Evolutionary conservation across 2,797 vertebrate genomes (phyloP).

Genomic region (Sebastolobus altivelis): DNA sequence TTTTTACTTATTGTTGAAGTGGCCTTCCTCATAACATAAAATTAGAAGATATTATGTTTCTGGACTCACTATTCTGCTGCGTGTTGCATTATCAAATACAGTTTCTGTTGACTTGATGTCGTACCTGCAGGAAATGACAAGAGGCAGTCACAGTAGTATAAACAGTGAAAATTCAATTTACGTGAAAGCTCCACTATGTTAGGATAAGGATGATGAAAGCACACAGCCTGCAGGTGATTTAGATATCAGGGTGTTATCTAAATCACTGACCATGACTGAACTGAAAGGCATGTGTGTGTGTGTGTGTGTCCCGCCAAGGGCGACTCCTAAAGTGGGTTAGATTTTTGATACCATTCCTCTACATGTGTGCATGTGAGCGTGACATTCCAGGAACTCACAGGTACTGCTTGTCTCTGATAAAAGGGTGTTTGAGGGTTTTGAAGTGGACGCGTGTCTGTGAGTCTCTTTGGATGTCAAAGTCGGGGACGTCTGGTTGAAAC

Average conservation of each 20-base stretch:
- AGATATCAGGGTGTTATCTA: conserved; percentile 17
- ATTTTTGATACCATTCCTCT: background rate
- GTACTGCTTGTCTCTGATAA: conserved; percentile 96
- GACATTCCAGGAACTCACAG: conserved; percentile 87
- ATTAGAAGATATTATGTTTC: background rate
- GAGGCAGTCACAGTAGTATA: background rate
- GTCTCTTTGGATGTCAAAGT: conserved; percentile 72
- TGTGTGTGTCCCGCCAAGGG: background rate
- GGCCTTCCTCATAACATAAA: background rate
- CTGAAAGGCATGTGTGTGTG: conserved; percentile 3
- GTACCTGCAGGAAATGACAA: conserved; percentile 85
- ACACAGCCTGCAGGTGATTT: conserved; percentile 30
- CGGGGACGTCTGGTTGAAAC: conserved; percentile 90
- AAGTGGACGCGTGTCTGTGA: conserved; percentile 79
- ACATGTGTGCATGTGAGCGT: conserved; percentile 3
- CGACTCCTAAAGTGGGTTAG: background rate
- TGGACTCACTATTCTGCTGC: conserved; percentile 95
- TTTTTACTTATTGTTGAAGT: too few relatives aligned
- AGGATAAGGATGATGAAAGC: conserved; percentile 18
- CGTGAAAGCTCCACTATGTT: background rate
- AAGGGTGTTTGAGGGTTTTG: conserved; percentile 93
- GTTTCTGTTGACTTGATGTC: conserved; percentile 94
- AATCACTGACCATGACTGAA: conserved; percentile 3
- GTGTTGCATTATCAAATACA: conserved; percentile 94
- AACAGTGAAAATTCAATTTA: conserved; percentile 5